Conservation (phyloP, 2,888 invertebrate genomes). For the Xanthostigma xanthostigma region DNA sequence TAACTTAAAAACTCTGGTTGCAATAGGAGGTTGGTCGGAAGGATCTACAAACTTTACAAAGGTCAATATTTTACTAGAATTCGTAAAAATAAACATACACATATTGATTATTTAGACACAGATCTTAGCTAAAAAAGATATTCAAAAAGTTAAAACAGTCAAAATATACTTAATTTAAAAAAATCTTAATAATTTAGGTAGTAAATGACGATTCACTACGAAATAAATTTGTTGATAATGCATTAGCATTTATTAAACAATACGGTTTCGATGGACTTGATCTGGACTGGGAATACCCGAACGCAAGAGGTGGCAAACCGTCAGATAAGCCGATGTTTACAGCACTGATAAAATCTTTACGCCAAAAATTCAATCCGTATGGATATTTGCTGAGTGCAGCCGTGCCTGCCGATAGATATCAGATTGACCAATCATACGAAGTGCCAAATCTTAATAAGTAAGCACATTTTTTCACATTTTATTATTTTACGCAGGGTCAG, state of each 20-base stretch:
- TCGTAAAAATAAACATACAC: background rate
- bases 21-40: slow-evolving; percentile 34
- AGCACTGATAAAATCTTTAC: no score
- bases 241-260: slow-evolving; percentile 31
- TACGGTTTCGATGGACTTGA: slow-evolving; percentile 47
- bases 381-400: no score
- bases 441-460: no score
- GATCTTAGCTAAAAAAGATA: no score
- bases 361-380: no score
- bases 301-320: slow-evolving; percentile 29
- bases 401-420: no score
- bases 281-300: slow-evolving; percentile 48
- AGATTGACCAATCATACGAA: no score
- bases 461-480: no score
- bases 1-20: slow-evolving; percentile 25
- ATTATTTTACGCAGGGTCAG: no score
- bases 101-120: slow-evolving; percentile 15
- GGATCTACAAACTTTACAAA: slow-evolving; percentile 33
- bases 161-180: no score
- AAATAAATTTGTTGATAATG: slow-evolving; percentile 33
- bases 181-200: slow-evolving; percentile 22
- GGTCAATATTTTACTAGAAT: no score
- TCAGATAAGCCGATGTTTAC: slow-evolving; percentile 24
- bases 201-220: slow-evolving; percentile 25
- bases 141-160: no score